Evolutionary conservation across 2,888 invertebrate species (phyloP).

Genomic region (Apoda limacodes): DNA sequence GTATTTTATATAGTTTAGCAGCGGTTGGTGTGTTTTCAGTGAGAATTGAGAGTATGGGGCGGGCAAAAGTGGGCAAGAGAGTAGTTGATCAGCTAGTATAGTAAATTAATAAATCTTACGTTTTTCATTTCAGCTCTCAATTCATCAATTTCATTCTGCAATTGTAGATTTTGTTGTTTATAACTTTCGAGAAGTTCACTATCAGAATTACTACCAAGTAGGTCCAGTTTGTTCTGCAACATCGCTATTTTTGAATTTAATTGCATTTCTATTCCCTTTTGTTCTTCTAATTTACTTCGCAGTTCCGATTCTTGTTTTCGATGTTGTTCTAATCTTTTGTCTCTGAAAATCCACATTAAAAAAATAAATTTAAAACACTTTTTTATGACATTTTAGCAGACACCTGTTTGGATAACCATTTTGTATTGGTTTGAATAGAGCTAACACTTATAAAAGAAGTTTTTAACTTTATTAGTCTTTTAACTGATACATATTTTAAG

Average conservation of each 20-base stretch:
- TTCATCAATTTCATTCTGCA: constrained; percentile 40
- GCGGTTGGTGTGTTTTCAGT: too few relatives aligned
- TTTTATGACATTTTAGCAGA: too few relatives aligned
- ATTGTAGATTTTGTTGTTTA: constrained; percentile 42
- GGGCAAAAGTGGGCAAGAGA: too few relatives aligned
- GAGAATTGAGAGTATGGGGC: too few relatives aligned
- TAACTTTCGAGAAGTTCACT: constrained; percentile 41
- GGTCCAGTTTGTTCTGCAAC: constrained; percentile 46
- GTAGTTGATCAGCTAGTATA: neutral
- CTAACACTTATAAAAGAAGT: too few relatives aligned
- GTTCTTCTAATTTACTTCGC: constrained; percentile 45
- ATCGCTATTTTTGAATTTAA: constrained; percentile 47
- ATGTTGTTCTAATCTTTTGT: constrained; percentile 50
- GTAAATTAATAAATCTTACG: constrained; percentile 25
- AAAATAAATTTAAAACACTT: too few relatives aligned
- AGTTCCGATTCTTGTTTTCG: constrained; percentile 52
- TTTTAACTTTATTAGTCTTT: too few relatives aligned
- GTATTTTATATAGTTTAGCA: too few relatives aligned
- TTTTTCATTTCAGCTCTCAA: constrained; percentile 45
- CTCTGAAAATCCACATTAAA: too few relatives aligned
- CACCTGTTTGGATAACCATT: too few relatives aligned
- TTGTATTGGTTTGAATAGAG: too few relatives aligned
- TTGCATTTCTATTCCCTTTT: constrained; percentile 51
- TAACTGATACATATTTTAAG: too few relatives aligned
- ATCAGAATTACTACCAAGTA: constrained; percentile 38